Conservation (phyloP, 2,888 invertebrate genomes). For the Hedya salicella region DNA sequence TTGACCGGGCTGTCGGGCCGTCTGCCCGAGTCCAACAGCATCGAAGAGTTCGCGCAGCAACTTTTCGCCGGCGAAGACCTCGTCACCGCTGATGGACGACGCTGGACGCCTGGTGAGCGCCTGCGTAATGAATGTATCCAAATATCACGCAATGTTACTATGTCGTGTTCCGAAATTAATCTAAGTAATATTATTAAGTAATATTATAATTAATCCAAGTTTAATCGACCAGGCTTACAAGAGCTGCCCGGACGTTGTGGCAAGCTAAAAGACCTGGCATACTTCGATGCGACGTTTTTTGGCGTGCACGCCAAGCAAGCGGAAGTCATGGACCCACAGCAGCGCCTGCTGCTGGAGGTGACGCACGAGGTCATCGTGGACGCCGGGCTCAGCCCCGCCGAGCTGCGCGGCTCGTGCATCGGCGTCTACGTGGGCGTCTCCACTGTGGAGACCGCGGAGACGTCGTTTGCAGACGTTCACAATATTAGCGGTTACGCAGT, state of each 20-base stretch:
- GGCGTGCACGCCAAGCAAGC: slow-evolving; percentile 96
- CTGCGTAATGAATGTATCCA: no score
- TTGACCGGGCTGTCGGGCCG: no score
- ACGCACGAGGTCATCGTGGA: no score
- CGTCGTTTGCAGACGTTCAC: slow-evolving; percentile 94
- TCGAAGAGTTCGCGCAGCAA: no score
- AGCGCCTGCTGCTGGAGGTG: slow-evolving; percentile 96
- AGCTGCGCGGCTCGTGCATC: slow-evolving; percentile 93
- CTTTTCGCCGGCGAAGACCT: no score
- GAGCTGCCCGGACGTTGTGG: slow-evolving; percentile 93
- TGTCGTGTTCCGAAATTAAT: no score
- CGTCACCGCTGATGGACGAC: no score
- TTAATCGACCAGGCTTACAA: slow-evolving; percentile 89
- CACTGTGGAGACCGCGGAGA: slow-evolving; percentile 94
- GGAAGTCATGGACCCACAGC: slow-evolving; percentile 95
- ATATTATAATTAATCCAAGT: no score
- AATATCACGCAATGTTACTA: no score
- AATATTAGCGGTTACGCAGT: slow-evolving; percentile 95
- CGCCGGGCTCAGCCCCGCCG: slow-evolving; percentile 92
- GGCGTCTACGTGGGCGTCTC: slow-evolving; percentile 98
- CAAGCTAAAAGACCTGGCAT: slow-evolving; percentile 91
- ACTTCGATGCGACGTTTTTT: slow-evolving; percentile 95
- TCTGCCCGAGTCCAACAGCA: no score
- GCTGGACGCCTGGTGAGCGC: no score
- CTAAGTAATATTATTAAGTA: no score